Evolutionary conservation across 2,888 invertebrate species (phyloP).

Genomic region (Tipula vernalis): DNA sequence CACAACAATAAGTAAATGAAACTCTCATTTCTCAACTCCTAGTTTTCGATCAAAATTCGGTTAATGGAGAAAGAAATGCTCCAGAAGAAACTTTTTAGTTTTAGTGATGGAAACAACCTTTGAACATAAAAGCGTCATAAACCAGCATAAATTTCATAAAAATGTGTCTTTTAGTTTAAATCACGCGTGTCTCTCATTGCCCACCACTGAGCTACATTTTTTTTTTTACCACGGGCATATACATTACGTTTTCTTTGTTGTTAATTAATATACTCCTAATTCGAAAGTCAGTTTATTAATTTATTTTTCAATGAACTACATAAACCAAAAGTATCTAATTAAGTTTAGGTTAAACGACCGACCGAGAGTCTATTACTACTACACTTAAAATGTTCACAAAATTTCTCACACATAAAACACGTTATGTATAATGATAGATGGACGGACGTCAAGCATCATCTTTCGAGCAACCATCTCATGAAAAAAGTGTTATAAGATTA

Average conservation of each 20-base stretch:
- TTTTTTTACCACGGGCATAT: background rate
- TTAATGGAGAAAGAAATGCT: too few relatives aligned
- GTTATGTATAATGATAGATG: background rate
- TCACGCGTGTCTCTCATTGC: background rate
- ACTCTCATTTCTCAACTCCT: too few relatives aligned
- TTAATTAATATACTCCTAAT: background rate
- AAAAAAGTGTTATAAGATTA: background rate
- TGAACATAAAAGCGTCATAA: too few relatives aligned
- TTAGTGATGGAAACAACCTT: too few relatives aligned
- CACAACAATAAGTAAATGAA: too few relatives aligned
- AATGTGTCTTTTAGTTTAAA: background rate
- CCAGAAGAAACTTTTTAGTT: too few relatives aligned
- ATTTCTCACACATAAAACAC: background rate
- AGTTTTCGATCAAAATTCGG: too few relatives aligned
- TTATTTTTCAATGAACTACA: background rate
- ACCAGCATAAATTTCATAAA: too few relatives aligned
- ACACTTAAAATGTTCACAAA: background rate
- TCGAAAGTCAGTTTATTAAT: background rate
- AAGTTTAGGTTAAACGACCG: background rate
- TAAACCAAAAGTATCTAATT: background rate
- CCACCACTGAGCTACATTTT: background rate
- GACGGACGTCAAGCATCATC: too few relatives aligned
- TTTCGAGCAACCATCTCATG: background rate
- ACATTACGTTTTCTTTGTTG: background rate
- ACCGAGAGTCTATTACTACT: background rate